These are phyloP conservation scores for Chrysodeixis includens DNA, from an alignment of 2,888 invertebrate genomes.

Conservation along the genomic window DNA sequence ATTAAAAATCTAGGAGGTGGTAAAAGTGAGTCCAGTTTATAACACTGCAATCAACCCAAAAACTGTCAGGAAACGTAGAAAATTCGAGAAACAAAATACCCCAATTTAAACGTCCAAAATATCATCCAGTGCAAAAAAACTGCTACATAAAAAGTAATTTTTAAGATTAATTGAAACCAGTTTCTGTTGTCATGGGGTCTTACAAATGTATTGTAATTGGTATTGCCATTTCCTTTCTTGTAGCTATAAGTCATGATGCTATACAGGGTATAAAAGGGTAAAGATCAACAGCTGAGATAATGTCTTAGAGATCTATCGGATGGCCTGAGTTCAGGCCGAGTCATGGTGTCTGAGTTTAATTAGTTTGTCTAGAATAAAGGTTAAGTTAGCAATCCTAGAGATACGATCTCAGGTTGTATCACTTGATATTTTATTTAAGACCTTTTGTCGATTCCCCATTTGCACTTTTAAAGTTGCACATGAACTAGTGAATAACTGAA, in stretches of 20 bases:
- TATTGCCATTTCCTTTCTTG: conserved; percentile 3
- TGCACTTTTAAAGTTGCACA: too few species aligned
- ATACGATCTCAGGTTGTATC: not conserved
- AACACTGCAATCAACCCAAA: not conserved
- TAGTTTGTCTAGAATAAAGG: conserved; percentile 2
- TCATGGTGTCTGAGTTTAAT: not conserved
- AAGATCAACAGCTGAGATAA: not conserved
- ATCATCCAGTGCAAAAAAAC: not conserved
- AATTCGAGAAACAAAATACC: not conserved
- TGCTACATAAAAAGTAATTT: conserved; percentile 1
- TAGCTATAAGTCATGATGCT: conserved; percentile 1
- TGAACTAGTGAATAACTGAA: too few species aligned
- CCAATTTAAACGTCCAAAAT: not conserved
- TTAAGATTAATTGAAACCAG: not conserved
- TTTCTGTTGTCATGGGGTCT: not conserved
- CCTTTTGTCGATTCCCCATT: not conserved
- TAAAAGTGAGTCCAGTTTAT: too few species aligned
- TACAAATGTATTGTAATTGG: conserved; percentile 1
- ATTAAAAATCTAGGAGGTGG: too few species aligned
- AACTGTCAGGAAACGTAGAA: not conserved
- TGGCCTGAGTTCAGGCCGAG: not conserved
- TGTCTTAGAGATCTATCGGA: not conserved
- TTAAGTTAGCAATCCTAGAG: not conserved
- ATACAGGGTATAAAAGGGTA: not conserved
- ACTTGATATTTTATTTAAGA: not conserved